These are phyloP conservation scores for Micromesistius poutassou DNA, from an alignment of 2,797 vertebrate species.

Conservation along the genomic window DNA sequence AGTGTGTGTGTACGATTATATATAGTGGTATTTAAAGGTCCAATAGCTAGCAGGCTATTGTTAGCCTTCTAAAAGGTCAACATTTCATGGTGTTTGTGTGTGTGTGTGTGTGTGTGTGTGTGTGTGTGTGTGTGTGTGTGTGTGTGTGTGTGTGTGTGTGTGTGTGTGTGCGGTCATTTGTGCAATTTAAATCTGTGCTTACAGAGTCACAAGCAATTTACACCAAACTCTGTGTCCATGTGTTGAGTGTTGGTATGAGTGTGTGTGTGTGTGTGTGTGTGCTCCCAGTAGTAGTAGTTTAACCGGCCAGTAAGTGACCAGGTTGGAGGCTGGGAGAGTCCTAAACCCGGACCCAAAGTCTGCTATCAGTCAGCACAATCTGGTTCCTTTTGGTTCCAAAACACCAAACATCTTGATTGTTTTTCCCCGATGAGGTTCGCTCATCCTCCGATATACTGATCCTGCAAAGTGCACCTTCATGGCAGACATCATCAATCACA, in stretches of 20 bases:
- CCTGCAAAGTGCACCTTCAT: neutral
- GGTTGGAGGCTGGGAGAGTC: neutral
- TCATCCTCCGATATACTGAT: neutral
- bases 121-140: slow-evolving; percentile 2
- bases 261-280: neutral
- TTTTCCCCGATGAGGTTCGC: neutral
- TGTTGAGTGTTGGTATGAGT: neutral
- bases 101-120: slow-evolving; percentile 9
- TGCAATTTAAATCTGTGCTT: slow-evolving; percentile 19
- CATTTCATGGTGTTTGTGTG: slow-evolving; percentile 29
- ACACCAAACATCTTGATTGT: neutral
- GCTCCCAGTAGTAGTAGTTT: slow-evolving; percentile 7
- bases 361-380: neutral
- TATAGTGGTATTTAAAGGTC: slow-evolving; percentile 44
- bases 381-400: neutral
- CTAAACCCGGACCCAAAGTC: neutral
- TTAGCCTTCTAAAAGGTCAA: slow-evolving; percentile 52
- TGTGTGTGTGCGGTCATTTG: slow-evolving; percentile 8
- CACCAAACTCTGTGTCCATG: slow-evolving; percentile 15
- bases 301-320: slow-evolving; percentile 1
- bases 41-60: slow-evolving; percentile 40
- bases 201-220: slow-evolving; percentile 18
- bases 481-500: slow-evolving; percentile 2
- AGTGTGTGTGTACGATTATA: slow-evolving; percentile 6
- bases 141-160: slow-evolving; percentile 19